Evolutionary conservation across 64 coral and sea anemone genomes (phyloP), one percentile per base, ranked within the genome.

Genomic region (Exaiptasia diaphana): DNA sequence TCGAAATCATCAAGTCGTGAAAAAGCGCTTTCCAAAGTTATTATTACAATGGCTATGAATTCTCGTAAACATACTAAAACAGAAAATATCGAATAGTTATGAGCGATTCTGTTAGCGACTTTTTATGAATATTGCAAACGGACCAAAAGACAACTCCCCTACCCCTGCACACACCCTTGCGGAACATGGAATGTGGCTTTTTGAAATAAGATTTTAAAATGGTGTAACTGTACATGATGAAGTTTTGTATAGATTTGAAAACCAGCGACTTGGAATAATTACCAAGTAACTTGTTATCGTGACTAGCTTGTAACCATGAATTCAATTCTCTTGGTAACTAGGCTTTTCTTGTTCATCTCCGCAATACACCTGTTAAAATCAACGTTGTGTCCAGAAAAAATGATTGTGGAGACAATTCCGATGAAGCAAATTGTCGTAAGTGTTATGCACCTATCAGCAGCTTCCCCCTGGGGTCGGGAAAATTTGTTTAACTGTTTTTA

Each of bases 321-420:
- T 30, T n/a, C 13, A 28, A 12, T 49, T 1, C 28, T 73, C 44
- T 48, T 42, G 18, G 69, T 73, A 42, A 40, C 69, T 73, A 73
- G 69, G 69, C 17, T 73, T 73, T 73, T 7, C 39, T 52, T 94
- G 91, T 46, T 12, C 10, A 9, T 46, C 86, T n/a, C 44, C 74
- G 6, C 80, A 94, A 63, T 94, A 74, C 78, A 89, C 71, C 75
- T 94, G 91, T 40, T 39, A 62, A 11, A 94, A 79, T 58, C 53
- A 89, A 65, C 36, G 80, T 21, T 94, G 91, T 85, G 58, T 94
- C 32, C 45, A 41, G 20, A 23, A 14, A 39, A 36, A 38, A 42
- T 54, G 91, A 94, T 56, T 94, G 91, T 80, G 85, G 86, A 15
- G 91, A 94, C 73, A 82, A 88, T 64, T 94, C 91, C 25, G 91